Percentiles rank a stretch among this genome's conserved stretches.
phyloP scores from a whole-genome alignment of 2,888 invertebrate species.

The Nebria brevicollis region DNA sequence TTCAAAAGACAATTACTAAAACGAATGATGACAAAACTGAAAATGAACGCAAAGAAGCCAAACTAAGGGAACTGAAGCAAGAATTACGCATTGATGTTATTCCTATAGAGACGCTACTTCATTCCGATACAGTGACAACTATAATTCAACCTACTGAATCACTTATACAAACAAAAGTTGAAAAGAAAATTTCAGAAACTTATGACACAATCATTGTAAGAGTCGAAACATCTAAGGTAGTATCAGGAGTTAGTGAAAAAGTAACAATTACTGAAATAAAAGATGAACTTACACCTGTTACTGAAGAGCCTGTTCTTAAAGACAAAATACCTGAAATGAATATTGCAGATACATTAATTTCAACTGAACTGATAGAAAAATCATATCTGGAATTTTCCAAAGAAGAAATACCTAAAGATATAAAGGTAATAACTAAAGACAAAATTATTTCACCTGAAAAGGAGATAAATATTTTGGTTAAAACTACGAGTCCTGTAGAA shows the following conservation, averaged over 20 bases:
- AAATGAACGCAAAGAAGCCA: background rate
- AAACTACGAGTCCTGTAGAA: conserved; percentile 20
- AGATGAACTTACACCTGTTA: conserved; percentile 11
- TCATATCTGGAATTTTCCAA: background rate
- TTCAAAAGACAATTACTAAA: background rate
- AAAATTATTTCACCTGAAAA: conserved; percentile 13
- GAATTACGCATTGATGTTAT: background rate
- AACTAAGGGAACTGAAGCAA: background rate
- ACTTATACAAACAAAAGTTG: background rate
- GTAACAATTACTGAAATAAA: conserved; percentile 9
- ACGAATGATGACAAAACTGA: background rate
- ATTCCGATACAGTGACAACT: background rate
- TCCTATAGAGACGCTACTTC: background rate
- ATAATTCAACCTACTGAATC: background rate
- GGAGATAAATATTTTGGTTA: background rate
- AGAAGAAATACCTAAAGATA: background rate
- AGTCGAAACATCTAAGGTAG: background rate
- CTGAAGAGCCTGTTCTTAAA: background rate
- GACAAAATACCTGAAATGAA: background rate
- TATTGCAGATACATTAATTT: background rate
- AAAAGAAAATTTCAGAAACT: background rate
- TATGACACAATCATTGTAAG: background rate
- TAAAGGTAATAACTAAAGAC: too few species aligned
- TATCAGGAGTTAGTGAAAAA: background rate
- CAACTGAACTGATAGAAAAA: background rate